A percentile compares a stretch with the other conserved stretches of the same genome.
Conservation (phyloP, 2,113 vertebrate species). For the Sterna hirundo region DNA sequence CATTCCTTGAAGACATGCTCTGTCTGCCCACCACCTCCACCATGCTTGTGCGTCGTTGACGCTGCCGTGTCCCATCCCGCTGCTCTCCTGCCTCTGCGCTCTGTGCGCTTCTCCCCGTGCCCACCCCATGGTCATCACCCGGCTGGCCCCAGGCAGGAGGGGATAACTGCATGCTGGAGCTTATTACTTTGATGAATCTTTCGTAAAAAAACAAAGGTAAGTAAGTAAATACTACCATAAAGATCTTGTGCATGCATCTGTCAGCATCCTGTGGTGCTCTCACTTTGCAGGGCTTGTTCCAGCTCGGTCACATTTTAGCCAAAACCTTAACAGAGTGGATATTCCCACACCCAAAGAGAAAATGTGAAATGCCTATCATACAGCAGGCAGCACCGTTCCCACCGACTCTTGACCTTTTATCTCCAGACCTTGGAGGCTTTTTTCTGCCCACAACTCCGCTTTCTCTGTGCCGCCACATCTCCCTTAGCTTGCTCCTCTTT, state of each 20-base stretch:
- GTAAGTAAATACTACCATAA: neutral
- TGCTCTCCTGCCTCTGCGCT: neutral
- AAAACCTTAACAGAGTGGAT: neutral
- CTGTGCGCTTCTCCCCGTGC: neutral
- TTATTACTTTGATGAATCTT: neutral
- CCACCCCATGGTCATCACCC: neutral
- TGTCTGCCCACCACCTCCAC: neutral
- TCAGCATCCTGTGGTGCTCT: neutral
- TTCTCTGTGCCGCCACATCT: neutral
- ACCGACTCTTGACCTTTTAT: neutral
- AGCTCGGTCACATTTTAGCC: neutral
- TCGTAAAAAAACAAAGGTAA: neutral
- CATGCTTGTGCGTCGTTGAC: accelerated
- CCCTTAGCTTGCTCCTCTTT: neutral
- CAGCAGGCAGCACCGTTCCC: accelerated
- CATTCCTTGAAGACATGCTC: accelerated
- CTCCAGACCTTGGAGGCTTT: neutral
- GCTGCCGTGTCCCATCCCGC: neutral
- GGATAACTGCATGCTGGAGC: neutral
- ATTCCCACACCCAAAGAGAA: neutral
- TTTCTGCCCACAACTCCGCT: neutral
- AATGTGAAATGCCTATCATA: neutral
- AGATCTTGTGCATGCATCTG: neutral
- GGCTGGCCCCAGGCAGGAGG: neutral
- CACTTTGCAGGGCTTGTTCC: neutral